phyloP scores from a whole-genome alignment of 2,113 vertebrate species.

The Microtus pennsylvanicus region DNA sequence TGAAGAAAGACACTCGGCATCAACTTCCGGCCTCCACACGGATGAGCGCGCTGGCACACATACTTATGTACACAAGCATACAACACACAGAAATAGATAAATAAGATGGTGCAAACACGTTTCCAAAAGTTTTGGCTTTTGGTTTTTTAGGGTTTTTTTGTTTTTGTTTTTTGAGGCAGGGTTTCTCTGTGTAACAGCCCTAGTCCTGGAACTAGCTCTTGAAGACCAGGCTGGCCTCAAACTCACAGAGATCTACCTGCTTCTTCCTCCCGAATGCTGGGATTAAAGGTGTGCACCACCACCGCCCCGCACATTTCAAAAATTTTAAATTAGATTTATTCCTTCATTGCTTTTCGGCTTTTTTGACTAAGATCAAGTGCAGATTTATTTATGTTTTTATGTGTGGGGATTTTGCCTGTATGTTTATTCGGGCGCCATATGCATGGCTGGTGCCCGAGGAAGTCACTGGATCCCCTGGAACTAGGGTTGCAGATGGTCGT shows the following conservation, averaged over 20 bases:
- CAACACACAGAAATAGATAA: background rate
- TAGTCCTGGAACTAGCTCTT: too few relatives aligned
- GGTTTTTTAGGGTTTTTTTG: too few relatives aligned
- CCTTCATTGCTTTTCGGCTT: background rate
- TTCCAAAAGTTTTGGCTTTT: background rate
- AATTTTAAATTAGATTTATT: background rate
- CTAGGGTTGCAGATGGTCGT: background rate
- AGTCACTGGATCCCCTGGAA: background rate
- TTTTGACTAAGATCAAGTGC: background rate
- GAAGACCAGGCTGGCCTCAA: too few relatives aligned
- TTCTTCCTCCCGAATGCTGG: too few relatives aligned
- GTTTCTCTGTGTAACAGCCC: too few relatives aligned
- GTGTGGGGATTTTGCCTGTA: background rate
- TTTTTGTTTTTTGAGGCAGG: too few relatives aligned
- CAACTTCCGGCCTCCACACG: background rate
- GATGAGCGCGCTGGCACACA: background rate
- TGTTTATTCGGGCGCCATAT: too few relatives aligned
- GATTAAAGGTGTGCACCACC: too few relatives aligned
- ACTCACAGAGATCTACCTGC: too few relatives aligned
- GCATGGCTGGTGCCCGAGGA: background rate
- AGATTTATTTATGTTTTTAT: background rate
- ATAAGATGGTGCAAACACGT: too few relatives aligned
- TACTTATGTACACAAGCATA: background rate
- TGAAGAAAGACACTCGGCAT: background rate
- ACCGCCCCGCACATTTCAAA: background rate